These are phyloP conservation scores for Strigamia transsilvanica DNA, from an alignment of 2,888 invertebrate species.

Conservation along the genomic window DNA sequence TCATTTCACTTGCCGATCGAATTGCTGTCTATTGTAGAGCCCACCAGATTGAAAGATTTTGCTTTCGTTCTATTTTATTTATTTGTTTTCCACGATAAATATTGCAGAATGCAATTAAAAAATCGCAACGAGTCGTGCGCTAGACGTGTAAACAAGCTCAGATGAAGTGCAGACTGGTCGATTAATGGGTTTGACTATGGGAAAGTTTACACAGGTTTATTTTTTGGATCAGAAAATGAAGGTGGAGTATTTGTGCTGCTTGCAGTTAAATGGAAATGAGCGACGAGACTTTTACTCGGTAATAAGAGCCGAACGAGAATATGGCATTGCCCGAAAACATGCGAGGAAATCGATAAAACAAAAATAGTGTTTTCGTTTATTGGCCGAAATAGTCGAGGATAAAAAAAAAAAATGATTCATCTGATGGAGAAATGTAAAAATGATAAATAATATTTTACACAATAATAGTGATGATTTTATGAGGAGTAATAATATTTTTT, in stretches of 20 bases:
- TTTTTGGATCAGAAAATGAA: background rate
- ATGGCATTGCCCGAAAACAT: slow-evolving; percentile 19
- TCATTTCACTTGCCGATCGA: slow-evolving; percentile 30
- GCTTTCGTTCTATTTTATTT: background rate
- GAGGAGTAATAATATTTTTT: too few relatives aligned
- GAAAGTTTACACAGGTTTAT: slow-evolving; percentile 5
- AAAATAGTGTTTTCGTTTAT: slow-evolving; percentile 5
- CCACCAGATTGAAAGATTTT: slow-evolving; percentile 5
- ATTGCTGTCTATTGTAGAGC: slow-evolving; percentile 21
- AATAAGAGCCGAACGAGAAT: slow-evolving; percentile 11
- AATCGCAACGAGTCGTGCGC: background rate
- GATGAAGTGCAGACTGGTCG: background rate
- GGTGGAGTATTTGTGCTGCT: slow-evolving; percentile 3
- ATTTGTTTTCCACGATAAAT: background rate
- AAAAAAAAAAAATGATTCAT: background rate
- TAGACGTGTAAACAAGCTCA: slow-evolving; percentile 5
- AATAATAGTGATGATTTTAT: too few relatives aligned
- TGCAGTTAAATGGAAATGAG: slow-evolving; percentile 22
- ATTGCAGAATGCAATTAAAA: background rate
- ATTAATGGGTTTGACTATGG: slow-evolving; percentile 1
- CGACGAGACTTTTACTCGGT: slow-evolving; percentile 26
- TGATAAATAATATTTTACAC: background rate
- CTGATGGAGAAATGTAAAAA: too few relatives aligned
- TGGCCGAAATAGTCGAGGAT: background rate
- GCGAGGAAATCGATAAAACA: slow-evolving; percentile 26